phyloP scores from a whole-genome alignment of 2,797 vertebrate species.

The Pagetopsis macropterus region DNA sequence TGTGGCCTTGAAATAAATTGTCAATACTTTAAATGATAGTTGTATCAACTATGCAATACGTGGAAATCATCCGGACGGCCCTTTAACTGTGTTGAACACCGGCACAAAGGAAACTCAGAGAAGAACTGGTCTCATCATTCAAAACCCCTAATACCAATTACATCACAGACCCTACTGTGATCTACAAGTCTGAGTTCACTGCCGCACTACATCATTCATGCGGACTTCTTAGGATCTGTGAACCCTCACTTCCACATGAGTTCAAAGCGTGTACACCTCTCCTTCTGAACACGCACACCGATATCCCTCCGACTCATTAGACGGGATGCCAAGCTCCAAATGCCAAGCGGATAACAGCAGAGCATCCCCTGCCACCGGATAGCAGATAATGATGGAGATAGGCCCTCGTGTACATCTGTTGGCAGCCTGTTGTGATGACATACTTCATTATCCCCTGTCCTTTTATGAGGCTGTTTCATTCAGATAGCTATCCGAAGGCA shows the following conservation, averaged over 20 bases:
- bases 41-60: neutral
- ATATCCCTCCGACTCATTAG: conserved; percentile 69
- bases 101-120: conserved; percentile 4
- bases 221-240: conserved; percentile 40
- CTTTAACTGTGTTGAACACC: neutral
- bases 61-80: neutral
- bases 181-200: conserved; percentile 21
- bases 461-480: conserved; percentile 66
- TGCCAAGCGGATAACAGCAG: conserved; percentile 59
- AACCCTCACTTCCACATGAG: conserved; percentile 25
- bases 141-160: conserved; percentile 15
- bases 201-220: conserved; percentile 41
- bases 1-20: too few relatives aligned
- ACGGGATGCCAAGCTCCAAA: conserved; percentile 55
- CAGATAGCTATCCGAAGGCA: conserved; percentile 66
- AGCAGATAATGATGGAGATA: conserved; percentile 64
- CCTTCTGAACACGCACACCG: conserved; percentile 36
- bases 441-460: conserved; percentile 71
- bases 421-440: conserved; percentile 66
- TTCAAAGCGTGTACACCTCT: conserved; percentile 47
- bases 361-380: conserved; percentile 49
- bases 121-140: conserved; percentile 12
- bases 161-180: conserved; percentile 8
- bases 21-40: too few relatives aligned
- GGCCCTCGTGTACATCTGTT: conserved; percentile 62